Evolutionary conservation across 2,888 invertebrate species (phyloP).

Genomic region (Esperia sulphurella): DNA sequence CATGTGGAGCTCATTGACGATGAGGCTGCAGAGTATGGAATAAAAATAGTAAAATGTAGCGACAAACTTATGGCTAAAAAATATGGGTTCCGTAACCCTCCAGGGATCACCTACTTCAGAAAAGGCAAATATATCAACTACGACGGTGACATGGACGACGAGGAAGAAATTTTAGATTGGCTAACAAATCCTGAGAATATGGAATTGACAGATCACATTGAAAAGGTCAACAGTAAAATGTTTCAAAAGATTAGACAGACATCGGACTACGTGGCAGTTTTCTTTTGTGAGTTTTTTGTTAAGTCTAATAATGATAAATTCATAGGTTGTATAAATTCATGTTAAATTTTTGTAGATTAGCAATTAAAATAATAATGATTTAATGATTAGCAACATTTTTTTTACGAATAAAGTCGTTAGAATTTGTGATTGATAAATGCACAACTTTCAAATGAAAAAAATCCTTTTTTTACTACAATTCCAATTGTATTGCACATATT

Average conservation of each 20-base stretch:
- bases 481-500: slow-evolving; percentile 66
- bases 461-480: slow-evolving; percentile 31
- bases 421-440: too few relatives aligned
- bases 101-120: slow-evolving; percentile 94
- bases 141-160: slow-evolving; percentile 95
- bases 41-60: slow-evolving; percentile 92
- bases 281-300: slow-evolving; percentile 88
- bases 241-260: slow-evolving; percentile 93
- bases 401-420: too few relatives aligned
- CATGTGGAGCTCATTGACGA: slow-evolving; percentile 95
- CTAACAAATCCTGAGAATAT: slow-evolving; percentile 95
- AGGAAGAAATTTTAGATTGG: slow-evolving; percentile 95
- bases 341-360: too few relatives aligned
- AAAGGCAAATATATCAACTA: slow-evolving; percentile 94
- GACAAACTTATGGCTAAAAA: slow-evolving; percentile 96
- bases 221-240: slow-evolving; percentile 95
- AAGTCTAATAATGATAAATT: too few relatives aligned
- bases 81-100: slow-evolving; percentile 92
- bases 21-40: slow-evolving; percentile 94
- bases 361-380: too few relatives aligned
- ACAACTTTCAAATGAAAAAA: not conserved
- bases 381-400: too few relatives aligned
- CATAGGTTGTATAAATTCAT: too few relatives aligned
- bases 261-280: slow-evolving; percentile 94
- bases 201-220: slow-evolving; percentile 95